Conservation (phyloP, 2,888 invertebrate genomes). For the Andrena marginata region DNA sequence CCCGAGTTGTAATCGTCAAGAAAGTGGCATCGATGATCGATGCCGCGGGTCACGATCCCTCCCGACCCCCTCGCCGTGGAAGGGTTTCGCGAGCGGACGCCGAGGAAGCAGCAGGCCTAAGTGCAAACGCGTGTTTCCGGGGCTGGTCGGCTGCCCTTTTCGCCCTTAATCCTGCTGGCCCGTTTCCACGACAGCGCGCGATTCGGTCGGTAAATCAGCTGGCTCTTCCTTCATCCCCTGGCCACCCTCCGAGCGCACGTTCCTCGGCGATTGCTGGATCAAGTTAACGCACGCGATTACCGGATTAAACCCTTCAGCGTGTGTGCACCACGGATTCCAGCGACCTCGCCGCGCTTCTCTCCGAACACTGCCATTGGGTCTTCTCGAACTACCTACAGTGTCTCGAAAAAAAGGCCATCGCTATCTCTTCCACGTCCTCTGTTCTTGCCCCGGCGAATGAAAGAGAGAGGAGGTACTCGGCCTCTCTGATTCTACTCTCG, state of each 20-base stretch:
- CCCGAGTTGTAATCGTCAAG: background rate
- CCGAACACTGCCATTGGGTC: too few species aligned
- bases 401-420: too few species aligned
- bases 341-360: too few species aligned
- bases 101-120: slow-evolving; percentile 73
- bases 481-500: too few species aligned
- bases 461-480: too few species aligned
- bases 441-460: too few species aligned
- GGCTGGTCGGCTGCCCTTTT: slow-evolving; percentile 62
- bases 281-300: slow-evolving; percentile 45
- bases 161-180: slow-evolving; percentile 61
- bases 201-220: slow-evolving; percentile 71
- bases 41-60: background rate
- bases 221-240: slow-evolving; percentile 38
- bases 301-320: background rate
- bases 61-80: background rate
- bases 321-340: too few species aligned
- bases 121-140: slow-evolving; percentile 82
- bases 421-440: too few species aligned
- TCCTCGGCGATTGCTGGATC: slow-evolving; percentile 63
- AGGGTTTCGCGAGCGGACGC: slow-evolving; percentile 16
- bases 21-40: slow-evolving; percentile 5
- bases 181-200: slow-evolving; percentile 49
- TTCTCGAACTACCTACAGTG: too few species aligned
- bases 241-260: background rate